These are phyloP conservation scores for Sebastes schlegelii DNA, from an alignment of 2,113 vertebrate genomes.

Conservation along the genomic window DNA sequence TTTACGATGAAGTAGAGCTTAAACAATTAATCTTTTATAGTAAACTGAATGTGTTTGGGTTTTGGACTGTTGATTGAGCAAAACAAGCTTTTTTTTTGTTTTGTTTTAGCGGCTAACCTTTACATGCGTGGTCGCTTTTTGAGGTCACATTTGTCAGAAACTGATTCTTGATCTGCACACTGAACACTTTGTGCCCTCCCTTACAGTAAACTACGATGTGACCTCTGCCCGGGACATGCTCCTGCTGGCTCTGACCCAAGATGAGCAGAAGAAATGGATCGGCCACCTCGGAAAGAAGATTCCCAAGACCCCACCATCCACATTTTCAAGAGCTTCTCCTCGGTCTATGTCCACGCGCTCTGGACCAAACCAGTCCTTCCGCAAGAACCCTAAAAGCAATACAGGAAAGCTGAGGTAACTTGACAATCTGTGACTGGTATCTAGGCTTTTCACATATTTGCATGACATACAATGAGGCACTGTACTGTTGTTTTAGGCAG, in stretches of 20 bases:
- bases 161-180: conserved; percentile 4
- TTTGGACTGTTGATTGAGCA: background rate
- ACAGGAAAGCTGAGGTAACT: conserved; percentile 96
- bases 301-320: conserved; percentile 94
- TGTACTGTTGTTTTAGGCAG: conserved; percentile 47
- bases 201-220: conserved; percentile 95
- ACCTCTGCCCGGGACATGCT: conserved; percentile 98
- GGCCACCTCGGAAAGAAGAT: conserved; percentile 99
- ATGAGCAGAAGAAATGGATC: conserved; percentile 99
- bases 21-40: background rate
- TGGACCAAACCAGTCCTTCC: conserved; percentile 96
- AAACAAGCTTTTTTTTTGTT: background rate
- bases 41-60: background rate
- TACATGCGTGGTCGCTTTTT: background rate
- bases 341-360: conserved; percentile 94
- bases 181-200: background rate
- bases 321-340: conserved; percentile 94
- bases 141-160: background rate
- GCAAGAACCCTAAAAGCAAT: conserved; percentile 94
- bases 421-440: background rate
- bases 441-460: background rate
- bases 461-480: conserved; percentile 17
- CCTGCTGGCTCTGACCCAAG: conserved; percentile 93
- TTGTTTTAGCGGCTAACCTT: background rate
- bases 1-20: background rate